Base-by-base conservation (phyloP, 2,113 vertebrate genomes). In the Xiphophorus hellerii region DNA sequence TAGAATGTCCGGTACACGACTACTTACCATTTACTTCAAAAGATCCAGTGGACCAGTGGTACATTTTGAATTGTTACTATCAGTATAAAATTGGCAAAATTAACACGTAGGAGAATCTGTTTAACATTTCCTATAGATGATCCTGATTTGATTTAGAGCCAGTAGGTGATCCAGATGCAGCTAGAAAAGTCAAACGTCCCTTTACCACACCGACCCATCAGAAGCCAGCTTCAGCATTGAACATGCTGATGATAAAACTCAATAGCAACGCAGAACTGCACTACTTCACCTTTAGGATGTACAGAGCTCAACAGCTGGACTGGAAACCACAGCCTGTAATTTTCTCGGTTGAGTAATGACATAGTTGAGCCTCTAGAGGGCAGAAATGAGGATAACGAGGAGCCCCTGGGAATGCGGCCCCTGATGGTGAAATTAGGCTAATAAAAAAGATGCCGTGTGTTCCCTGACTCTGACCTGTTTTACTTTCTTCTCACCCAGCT, bases 351-450 rank as follows among this genome's bases (percentile, higher is more conserved):
- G 72, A 74, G 66, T 51, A 42, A 68, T 48, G 28, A 60, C 76
- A 51, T 25, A 54, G 66, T n/a, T 22, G 71, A 80, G 62, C 78
- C 87, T 88, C 88, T 73, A 68, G 87, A 65, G 88, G 87, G 76
- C 75, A 79, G 78, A 80, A 90, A 90, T 51, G 83, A 90, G 87
- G 88, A 73, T 71, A 91, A 86, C 86, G 72, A 82, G 54, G 54
- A 75, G 72, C 61, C 67, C 73, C 71, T 71, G 80, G 72, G 83
- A 58, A 83, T 65, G 51, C 11, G 20, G 37, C 85, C 79, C 83
- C 85, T 48, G 0, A 73, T 75, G 81, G 73, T 69, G 51, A 91
- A 91, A 90, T 71, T 62, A 82, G 91, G 87, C 78, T 92, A 90
- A 92, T 90, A 71, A 86, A 66, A 33, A 30, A 13, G 64, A 64